Base-by-base conservation (phyloP, 2,888 invertebrate species). In the Rhingia rostrata region DNA sequence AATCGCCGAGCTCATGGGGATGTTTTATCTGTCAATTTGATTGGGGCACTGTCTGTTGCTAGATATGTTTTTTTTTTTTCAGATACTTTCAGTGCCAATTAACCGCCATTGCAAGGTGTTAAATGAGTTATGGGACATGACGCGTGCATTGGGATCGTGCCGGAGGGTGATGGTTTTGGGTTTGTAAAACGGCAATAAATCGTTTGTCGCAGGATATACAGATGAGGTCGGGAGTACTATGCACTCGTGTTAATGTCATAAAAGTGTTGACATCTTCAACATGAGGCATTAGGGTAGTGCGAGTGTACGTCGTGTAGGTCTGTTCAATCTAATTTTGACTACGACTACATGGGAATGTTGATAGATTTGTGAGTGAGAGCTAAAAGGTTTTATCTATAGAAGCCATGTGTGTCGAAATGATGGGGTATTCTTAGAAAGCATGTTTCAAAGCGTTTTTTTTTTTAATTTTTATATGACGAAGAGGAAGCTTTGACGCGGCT, bases 91-190 rank as follows among this genome's bases (percentile, higher is more conserved):
- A 84, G 45, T 51, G 60, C 84, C 80, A 80, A 79, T 80, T 80
- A 84, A 80, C 84, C 84, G 61, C 84, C 61, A 84, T 74, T 75
- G 74, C 80, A 80, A 70, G 80, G 84, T 80, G 84, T 84, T 80
- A 84, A 84, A 84, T 84, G 80, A 84, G 66, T 80, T 80, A 84
- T 84, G 80, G 80, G 63, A 66, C 53, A 74, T 74, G 74, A 69
- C 73, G 22, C 22, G 83, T 22, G 72, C 75, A 73, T 39, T 64
- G 35, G 49, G 58, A 33, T 39, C 41, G 43, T 66, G 47, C 60
- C 58, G 14, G 9, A 69, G 60, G 67, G 53, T 75, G 77, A 33
- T 39, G 43, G 35, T 37, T 51, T 69, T 39, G 56, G 39, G 35
- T 80, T 67, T 61, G 47, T 33, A 47, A 61, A 66, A 43, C 12